These are phyloP conservation scores for Apostichopus parvimensis DNA, from an alignment of 35 echinoderm and acorn worm species.

Conservation along the genomic window DNA sequence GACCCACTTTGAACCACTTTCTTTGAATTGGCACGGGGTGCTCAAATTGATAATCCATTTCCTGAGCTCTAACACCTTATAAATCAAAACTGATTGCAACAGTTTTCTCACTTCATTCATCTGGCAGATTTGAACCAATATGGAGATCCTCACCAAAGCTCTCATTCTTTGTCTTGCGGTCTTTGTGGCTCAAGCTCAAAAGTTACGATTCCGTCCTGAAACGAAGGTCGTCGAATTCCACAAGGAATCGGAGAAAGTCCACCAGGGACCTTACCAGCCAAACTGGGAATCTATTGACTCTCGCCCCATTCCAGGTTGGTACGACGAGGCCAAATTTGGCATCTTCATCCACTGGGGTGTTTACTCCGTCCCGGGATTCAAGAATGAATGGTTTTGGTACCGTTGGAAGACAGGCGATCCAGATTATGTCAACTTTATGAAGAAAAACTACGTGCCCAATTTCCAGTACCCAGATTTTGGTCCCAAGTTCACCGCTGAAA, in stretches of 20 bases:
- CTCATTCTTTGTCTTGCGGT: slow-evolving; percentile 2
- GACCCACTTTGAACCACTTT: no score
- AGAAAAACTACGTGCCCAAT: slow-evolving; percentile 61
- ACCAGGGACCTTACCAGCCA: slow-evolving; percentile 67
- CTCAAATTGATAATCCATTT: no score
- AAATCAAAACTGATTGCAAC: no score
- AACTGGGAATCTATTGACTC: slow-evolving; percentile 91
- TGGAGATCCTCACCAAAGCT: background rate
- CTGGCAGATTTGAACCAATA: background rate
- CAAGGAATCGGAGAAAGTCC: background rate
- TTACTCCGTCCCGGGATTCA: slow-evolving; percentile 87
- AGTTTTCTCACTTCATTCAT: no score
- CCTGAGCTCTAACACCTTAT: no score
- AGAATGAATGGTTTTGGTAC: slow-evolving; percentile 94
- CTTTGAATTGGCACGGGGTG: no score
- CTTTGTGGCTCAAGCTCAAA: background rate
- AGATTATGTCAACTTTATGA: slow-evolving; percentile 71
- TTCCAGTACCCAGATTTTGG: slow-evolving; percentile 75
- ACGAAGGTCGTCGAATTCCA: background rate
- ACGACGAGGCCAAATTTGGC: slow-evolving; percentile 95
- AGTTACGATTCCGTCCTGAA: background rate
- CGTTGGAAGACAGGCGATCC: slow-evolving; percentile 56
- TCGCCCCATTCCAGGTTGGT: slow-evolving; percentile 79
- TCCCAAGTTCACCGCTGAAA: slow-evolving; percentile 65
- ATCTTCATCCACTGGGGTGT: slow-evolving; percentile 99